phyloP scores from a whole-genome alignment of 2,113 vertebrate genomes.

The Lates calcarifer region DNA sequence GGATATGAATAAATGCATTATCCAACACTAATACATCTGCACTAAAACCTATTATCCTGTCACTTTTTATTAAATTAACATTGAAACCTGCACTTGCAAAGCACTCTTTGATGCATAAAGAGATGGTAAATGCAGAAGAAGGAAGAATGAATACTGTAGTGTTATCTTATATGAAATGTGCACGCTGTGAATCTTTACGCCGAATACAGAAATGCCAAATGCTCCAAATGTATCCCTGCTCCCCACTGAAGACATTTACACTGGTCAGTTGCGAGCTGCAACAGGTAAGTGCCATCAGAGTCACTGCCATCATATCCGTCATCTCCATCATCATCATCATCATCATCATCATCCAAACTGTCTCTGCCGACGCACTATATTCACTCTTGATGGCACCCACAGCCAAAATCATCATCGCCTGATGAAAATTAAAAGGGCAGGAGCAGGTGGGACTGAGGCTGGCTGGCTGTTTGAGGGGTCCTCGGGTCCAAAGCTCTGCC shows the following conservation, averaged over 20 bases:
- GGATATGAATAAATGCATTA: background rate
- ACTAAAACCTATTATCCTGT: background rate
- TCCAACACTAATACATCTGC: background rate
- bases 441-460: background rate
- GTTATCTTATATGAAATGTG: background rate
- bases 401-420: background rate
- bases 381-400: background rate
- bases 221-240: background rate
- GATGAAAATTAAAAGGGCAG: background rate
- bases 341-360: background rate
- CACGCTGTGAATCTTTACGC: background rate
- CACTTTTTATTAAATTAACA: background rate
- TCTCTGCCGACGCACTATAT: background rate
- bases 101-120: background rate
- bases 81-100: background rate
- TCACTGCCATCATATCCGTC: background rate
- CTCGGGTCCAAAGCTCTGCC: background rate
- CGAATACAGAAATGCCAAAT: background rate
- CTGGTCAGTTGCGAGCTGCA: constrained; percentile 18
- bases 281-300: constrained; percentile 35
- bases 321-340: background rate
- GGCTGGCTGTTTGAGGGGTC: background rate
- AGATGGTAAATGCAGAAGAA: background rate
- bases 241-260: background rate
- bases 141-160: background rate